phyloP scores from a whole-genome alignment of 2,888 invertebrate genomes.

The Heliconius charithonia region DNA sequence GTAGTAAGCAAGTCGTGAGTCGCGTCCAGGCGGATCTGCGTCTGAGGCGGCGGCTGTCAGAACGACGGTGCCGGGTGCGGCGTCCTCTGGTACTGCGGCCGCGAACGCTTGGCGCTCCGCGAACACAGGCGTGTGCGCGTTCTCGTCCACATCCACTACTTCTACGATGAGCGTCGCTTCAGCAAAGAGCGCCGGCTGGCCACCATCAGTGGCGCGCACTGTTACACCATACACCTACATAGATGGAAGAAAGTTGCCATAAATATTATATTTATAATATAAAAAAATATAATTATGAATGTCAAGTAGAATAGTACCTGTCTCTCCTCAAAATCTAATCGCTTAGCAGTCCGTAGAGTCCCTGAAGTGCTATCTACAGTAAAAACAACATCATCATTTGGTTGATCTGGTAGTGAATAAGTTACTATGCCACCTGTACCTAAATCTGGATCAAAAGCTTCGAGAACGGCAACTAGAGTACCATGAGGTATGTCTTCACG shows the following conservation, averaged over 20 bases:
- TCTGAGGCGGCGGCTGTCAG: constrained; percentile 91
- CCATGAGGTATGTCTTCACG: constrained; percentile 96
- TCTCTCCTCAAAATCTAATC: constrained; percentile 94
- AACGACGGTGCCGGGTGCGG: constrained; percentile 89
- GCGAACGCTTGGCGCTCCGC: constrained; percentile 88
- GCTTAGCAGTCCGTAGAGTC: constrained; percentile 90
- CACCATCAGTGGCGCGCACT: constrained; percentile 93
- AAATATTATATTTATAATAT: background rate
- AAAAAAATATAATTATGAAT: background rate
- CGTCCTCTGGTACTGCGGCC: constrained; percentile 91
- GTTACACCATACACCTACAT: constrained; percentile 90
- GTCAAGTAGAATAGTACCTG: constrained; percentile 75
- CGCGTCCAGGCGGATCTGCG: constrained; percentile 90
- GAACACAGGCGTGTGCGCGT: constrained; percentile 92
- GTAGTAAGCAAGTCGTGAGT: constrained; percentile 92
- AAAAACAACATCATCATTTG: constrained; percentile 88
- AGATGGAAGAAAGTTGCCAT: background rate
- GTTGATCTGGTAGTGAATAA: constrained; percentile 90
- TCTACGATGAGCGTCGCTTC: constrained; percentile 93
- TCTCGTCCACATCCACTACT: constrained; percentile 97
- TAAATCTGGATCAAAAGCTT: constrained; percentile 92
- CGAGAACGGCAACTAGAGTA: constrained; percentile 92
- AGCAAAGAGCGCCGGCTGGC: constrained; percentile 90
- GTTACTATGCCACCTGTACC: constrained; percentile 91
- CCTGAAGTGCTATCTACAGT: constrained; percentile 93